Evolutionary conservation across 2,113 vertebrate genomes (phyloP).

Genomic region (Ahaetulla prasina): DNA sequence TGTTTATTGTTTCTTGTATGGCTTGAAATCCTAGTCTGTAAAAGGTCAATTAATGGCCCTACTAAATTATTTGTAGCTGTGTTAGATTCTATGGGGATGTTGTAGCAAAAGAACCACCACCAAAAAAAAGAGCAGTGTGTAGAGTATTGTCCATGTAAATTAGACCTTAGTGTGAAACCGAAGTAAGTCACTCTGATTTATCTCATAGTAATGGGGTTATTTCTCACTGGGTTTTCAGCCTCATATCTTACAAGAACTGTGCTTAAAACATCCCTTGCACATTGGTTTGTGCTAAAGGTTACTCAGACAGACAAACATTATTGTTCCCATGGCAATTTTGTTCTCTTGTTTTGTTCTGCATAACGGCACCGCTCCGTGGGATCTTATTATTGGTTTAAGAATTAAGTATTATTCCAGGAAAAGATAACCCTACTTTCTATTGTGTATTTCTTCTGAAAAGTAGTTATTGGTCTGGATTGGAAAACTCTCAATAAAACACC

Average conservation of each 20-base stretch:
- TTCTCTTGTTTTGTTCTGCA: neutral
- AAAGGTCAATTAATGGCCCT: neutral
- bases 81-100: neutral
- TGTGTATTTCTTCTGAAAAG: neutral
- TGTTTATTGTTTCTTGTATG: neutral
- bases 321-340: conserved; percentile 9
- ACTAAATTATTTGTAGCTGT: neutral
- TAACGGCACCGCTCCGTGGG: neutral
- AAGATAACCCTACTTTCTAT: neutral
- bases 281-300: neutral
- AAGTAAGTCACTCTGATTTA: neutral
- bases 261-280: neutral
- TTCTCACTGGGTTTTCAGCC: neutral
- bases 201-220: neutral
- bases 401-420: neutral
- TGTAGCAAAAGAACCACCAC: neutral
- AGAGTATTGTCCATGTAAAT: neutral
- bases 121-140: neutral
- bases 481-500: neutral
- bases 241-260: neutral
- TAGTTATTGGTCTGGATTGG: neutral
- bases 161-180: neutral
- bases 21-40: neutral
- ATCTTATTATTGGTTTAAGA: neutral
- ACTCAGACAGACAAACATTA: neutral